Conservation (phyloP, 2,113 vertebrate genomes). For the Uropsilus gracilis region DNA sequence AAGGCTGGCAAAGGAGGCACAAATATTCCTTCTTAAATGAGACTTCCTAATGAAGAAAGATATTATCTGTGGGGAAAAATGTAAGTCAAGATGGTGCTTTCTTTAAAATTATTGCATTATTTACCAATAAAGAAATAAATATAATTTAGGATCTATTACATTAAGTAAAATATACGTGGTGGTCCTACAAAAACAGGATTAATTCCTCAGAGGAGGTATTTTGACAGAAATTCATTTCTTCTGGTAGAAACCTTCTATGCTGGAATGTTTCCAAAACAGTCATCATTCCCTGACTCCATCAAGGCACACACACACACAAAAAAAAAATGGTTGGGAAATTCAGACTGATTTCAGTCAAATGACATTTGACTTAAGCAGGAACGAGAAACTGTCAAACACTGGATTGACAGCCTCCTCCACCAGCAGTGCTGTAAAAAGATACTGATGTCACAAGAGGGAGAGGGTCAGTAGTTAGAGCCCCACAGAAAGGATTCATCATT, state of each 20-base stretch:
- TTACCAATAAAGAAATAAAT: constrained; percentile 63
- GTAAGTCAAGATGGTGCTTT: constrained; percentile 2
- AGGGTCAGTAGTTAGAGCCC: not conserved
- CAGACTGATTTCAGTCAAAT: constrained; percentile 50
- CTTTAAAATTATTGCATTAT: constrained; percentile 41
- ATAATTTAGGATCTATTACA: constrained; percentile 46
- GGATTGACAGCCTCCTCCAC: not conserved
- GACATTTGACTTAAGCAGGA: constrained; percentile 24
- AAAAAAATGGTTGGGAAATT: constrained; percentile 3
- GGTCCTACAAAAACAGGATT: constrained; percentile 42
- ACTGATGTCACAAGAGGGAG: not conserved
- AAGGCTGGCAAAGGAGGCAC: constrained; percentile 56
- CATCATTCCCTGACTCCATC: constrained; percentile 48
- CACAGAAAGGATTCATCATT: not conserved
- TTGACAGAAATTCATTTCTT: constrained; percentile 57
- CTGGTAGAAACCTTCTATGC: constrained; percentile 28
- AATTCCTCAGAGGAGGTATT: constrained; percentile 47
- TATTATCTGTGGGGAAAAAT: not conserved
- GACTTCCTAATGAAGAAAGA: constrained; percentile 64
- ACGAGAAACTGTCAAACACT: constrained; percentile 3
- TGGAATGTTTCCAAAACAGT: constrained; percentile 49
- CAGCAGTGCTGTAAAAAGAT: not conserved
- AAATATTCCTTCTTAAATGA: constrained; percentile 56
- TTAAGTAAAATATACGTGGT: constrained; percentile 56
- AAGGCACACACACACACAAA: constrained; percentile 49